Evolutionary conservation across 1,140 invertebrate species (phyloP).

Genomic region (Drosophila novamexicana): DNA sequence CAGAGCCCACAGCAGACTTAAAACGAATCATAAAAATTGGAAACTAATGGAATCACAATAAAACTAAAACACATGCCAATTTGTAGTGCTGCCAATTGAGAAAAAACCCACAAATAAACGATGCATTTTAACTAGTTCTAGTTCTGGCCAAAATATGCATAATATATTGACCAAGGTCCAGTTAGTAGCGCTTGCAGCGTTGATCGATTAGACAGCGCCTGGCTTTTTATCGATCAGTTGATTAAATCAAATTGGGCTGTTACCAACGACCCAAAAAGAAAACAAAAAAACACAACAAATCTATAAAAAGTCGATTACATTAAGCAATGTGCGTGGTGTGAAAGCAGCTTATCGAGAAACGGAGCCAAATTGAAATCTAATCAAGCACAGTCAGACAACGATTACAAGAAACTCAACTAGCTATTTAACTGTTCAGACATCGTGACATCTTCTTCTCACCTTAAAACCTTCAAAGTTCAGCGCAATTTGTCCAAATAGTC

Average conservation of each 20-base stretch:
- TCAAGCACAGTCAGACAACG: constrained; percentile 26
- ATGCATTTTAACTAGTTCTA: background rate
- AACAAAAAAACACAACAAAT: constrained; percentile 7
- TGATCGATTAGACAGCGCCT: constrained; percentile 54
- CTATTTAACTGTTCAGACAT: background rate
- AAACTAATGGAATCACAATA: background rate
- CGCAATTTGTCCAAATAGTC: constrained; percentile 27
- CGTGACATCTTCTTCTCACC: constrained; percentile 2
- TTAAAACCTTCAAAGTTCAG: constrained; percentile 31
- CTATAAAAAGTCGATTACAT: constrained; percentile 46
- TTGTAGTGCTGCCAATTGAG: background rate
- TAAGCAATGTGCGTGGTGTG: constrained; percentile 36
- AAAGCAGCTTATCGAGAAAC: constrained; percentile 30
- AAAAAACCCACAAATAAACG: background rate
- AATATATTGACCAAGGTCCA: constrained; percentile 75
- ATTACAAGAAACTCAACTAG: constrained; percentile 3
- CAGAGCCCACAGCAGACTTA: background rate
- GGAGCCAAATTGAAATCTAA: constrained; percentile 16
- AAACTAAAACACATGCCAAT: constrained; percentile 1
- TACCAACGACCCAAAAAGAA: constrained; percentile 55
- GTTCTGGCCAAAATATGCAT: constrained; percentile 27
- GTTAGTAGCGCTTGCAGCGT: constrained; percentile 27
- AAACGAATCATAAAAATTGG: background rate
- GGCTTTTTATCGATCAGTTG: constrained; percentile 59
- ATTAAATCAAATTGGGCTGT: constrained; percentile 57